Conservation (phyloP, 2,888 invertebrate species). For the Leucophenga maculata region DNA sequence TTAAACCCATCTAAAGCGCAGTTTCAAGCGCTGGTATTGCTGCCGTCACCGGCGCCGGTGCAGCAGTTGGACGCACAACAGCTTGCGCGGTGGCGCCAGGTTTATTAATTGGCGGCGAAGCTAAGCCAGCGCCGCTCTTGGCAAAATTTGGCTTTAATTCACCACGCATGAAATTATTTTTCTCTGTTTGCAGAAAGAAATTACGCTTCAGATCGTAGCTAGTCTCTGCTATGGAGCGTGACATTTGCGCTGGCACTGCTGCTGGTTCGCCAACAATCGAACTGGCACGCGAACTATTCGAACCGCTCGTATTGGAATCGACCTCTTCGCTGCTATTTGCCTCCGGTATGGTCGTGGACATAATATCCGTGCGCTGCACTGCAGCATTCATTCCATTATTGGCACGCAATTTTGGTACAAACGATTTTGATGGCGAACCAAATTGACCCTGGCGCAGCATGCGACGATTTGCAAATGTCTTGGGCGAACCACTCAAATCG, state of each 20-base stretch:
- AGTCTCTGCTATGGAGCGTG: conserved; percentile 49
- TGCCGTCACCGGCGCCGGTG: too few relatives aligned
- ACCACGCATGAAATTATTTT: conserved; percentile 72
- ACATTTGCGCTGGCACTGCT: conserved; percentile 25
- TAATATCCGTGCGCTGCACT: conserved; percentile 80
- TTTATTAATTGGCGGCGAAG: conserved; percentile 40
- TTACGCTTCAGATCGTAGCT: conserved; percentile 69
- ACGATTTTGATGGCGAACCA: conserved; percentile 75
- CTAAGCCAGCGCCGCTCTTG: conserved; percentile 23
- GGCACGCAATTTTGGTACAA: conserved; percentile 76
- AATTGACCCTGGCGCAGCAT: conserved; percentile 74
- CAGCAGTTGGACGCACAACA: conserved; percentile 17
- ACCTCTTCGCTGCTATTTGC: conserved; percentile 85
- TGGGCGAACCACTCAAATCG: conserved; percentile 81
- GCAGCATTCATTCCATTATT: conserved; percentile 67
- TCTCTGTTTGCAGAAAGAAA: conserved; percentile 71
- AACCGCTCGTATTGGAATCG: conserved; percentile 77
- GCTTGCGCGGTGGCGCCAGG: conserved; percentile 34
- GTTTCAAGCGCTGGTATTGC: conserved; percentile 65
- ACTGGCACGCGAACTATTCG: conserved; percentile 74
- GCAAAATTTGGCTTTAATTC: conserved; percentile 64
- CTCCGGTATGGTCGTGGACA: conserved; percentile 89
- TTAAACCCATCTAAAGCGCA: conserved; percentile 52
- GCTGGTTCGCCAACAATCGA: conserved; percentile 62
- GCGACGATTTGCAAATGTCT: conserved; percentile 79